A percentile compares a stretch with the other conserved stretches of the same genome.
phyloP scores from a whole-genome alignment of 2,888 invertebrate species.

The Lithophane socia region DNA sequence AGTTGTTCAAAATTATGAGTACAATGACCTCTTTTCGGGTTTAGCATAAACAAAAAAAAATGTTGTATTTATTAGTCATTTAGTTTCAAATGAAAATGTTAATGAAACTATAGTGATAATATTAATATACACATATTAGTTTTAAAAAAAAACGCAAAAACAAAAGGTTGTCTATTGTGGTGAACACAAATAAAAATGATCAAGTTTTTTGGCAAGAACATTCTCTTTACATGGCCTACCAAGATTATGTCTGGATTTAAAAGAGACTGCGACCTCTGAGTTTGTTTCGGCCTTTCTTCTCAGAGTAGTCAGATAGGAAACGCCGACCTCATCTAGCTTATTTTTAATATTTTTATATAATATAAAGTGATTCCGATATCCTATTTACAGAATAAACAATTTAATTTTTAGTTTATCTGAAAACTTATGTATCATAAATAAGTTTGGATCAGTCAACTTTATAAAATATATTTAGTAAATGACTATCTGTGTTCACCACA shows the following conservation, averaged over 20 bases:
- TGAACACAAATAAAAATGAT: conserved; percentile 27
- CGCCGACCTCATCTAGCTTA: too few species aligned
- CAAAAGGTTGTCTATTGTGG: conserved; percentile 16
- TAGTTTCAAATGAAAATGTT: conserved; percentile 35
- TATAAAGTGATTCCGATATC: too few species aligned
- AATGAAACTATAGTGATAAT: conserved; percentile 36
- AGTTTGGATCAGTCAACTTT: not conserved
- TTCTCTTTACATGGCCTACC: not conserved
- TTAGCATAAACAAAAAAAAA: too few species aligned
- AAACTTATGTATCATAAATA: too few species aligned
- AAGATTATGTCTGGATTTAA: too few species aligned
- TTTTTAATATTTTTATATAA: too few species aligned
- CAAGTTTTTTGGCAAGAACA: not conserved
- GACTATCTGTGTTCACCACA: conserved; percentile 30
- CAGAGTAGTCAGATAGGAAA: too few species aligned
- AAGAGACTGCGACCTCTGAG: too few species aligned
- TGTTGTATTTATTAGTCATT: conserved; percentile 8
- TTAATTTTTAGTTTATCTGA: not conserved
- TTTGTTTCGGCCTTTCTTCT: too few species aligned
- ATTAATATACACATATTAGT: conserved; percentile 38
- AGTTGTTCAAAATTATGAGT: too few species aligned
- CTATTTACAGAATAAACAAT: too few species aligned
- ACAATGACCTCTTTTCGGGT: too few species aligned
- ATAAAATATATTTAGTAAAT: not conserved
- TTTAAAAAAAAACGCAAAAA: conserved; percentile 45